A percentile compares a stretch with the other conserved stretches of the same genome.
Conservation (phyloP, 2,113 vertebrate genomes). For the Danio rerio region DNA sequence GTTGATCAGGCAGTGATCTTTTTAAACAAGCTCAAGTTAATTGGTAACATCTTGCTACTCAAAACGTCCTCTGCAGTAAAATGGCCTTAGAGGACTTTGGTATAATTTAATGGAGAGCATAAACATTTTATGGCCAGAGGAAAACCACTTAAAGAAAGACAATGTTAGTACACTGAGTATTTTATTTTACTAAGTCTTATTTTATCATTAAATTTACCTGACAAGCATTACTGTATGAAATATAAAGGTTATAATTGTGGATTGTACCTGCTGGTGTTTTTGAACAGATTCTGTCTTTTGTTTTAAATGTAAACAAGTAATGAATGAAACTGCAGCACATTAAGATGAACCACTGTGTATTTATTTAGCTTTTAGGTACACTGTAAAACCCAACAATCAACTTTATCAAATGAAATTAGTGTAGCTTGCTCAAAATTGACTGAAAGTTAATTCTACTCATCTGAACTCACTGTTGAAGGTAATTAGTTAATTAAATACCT, state of each 20-base stretch:
- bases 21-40: not conserved
- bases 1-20: not conserved
- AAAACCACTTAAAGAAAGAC: not conserved
- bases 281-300: not conserved
- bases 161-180: not conserved
- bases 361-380: no score
- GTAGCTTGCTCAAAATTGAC: no score
- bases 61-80: not conserved
- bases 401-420: no score
- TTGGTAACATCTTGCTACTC: not conserved
- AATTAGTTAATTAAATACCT: no score
- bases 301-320: no score
- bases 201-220: not conserved
- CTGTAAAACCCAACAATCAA: no score
- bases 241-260: not conserved
- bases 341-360: no score
- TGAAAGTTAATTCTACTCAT: no score
- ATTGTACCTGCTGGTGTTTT: not conserved
- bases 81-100: not conserved
- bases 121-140: not conserved
- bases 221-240: not conserved
- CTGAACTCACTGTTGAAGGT: no score
- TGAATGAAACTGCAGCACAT: no score
- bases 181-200: no score
- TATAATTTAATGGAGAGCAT: slow-evolving; percentile 9